A percentile compares a stretch with the other conserved stretches of the same genome.
Evolutionary conservation across 2,888 invertebrate genomes (phyloP).

Genomic region (Cataglyphis cursor): DNA sequence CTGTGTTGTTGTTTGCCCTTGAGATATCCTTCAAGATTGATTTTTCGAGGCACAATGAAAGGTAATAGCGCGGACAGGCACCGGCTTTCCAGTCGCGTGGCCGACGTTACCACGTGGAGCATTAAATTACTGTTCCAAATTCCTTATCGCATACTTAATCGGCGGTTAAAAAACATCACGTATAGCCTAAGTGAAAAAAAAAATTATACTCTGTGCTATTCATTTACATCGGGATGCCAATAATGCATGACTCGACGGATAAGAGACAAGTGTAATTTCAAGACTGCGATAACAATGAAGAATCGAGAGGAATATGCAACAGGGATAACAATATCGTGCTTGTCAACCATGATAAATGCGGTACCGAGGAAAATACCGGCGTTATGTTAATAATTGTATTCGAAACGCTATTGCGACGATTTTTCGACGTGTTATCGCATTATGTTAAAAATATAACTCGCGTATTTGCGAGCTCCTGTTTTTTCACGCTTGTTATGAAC

Average conservation of each 20-base stretch:
- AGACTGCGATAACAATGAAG: neutral
- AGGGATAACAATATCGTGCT: neutral
- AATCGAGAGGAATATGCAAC: neutral
- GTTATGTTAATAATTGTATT: neutral
- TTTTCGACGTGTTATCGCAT: neutral
- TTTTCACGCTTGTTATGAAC: neutral
- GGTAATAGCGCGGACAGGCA: neutral
- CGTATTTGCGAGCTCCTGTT: neutral
- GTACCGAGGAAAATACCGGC: neutral
- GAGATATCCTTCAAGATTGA: constrained; percentile 35
- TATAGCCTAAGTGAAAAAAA: neutral
- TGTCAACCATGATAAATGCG: neutral
- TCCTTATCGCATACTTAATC: neutral
- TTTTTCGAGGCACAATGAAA: constrained; percentile 20
- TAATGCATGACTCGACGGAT: neutral
- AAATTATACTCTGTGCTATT: neutral
- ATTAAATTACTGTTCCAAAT: neutral
- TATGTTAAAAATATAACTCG: neutral
- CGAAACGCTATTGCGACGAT: neutral
- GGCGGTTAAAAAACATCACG: neutral
- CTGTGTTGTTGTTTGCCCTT: constrained; percentile 21
- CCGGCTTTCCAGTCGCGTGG: constrained; percentile 17
- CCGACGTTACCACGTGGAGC: constrained; percentile 33
- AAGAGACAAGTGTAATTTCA: neutral
- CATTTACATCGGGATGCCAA: neutral